Conservation (phyloP, 2,113 vertebrate species). For the Muntiacus muntjak region DNA sequence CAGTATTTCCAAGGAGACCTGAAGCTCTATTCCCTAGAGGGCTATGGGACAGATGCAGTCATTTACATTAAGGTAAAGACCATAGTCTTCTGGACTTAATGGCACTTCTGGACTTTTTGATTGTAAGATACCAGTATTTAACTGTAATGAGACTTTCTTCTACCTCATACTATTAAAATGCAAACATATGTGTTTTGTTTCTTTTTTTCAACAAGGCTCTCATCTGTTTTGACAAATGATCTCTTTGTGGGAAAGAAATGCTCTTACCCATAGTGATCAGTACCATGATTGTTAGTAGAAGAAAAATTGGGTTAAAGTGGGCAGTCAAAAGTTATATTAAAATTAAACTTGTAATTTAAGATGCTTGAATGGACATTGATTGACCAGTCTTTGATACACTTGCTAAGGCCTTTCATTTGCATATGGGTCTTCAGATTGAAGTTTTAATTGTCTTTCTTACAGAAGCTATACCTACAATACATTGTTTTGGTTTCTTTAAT, state of each 20-base stretch:
- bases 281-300: background rate
- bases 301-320: background rate
- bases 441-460: background rate
- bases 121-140: background rate
- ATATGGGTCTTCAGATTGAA: background rate
- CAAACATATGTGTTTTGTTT: background rate
- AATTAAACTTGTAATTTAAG: background rate
- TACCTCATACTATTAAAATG: background rate
- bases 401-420: background rate
- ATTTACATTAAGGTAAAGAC: conserved; percentile 93
- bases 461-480: background rate
- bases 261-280: background rate
- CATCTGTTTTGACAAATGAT: background rate
- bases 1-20: conserved; percentile 98
- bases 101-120: background rate
- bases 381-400: background rate
- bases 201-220: background rate
- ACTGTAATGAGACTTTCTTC: background rate
- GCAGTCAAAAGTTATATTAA: background rate
- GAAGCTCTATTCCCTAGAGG: conserved; percentile 97
- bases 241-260: background rate
- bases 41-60: conserved; percentile 93
- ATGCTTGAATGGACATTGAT: background rate
- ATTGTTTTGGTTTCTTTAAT: background rate
- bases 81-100: background rate